Conservation (phyloP, 2,797 vertebrate genomes). For the Poecilia wingei region DNA sequence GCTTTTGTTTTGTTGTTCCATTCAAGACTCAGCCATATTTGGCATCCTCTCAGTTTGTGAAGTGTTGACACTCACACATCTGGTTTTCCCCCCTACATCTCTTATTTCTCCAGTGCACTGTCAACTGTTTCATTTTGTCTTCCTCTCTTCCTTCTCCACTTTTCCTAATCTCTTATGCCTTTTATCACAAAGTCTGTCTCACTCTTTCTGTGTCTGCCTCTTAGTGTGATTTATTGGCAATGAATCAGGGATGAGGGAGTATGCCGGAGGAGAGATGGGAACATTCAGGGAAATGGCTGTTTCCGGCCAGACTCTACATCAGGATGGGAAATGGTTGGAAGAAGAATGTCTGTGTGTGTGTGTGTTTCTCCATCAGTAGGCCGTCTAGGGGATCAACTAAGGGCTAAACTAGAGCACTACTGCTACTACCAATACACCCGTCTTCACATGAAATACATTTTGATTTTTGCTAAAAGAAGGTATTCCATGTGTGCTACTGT, state of each 20-base stretch:
- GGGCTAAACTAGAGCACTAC: not conserved
- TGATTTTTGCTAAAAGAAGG: not conserved
- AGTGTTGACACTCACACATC: constrained; percentile 46
- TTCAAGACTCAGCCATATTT: constrained; percentile 31
- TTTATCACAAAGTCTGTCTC: constrained; percentile 30
- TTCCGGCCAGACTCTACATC: constrained; percentile 78
- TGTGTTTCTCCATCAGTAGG: constrained; percentile 39
- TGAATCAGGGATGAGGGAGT: constrained; percentile 77
- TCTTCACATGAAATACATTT: constrained; percentile 37
- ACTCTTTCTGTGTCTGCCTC: constrained; percentile 40
- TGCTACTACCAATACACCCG: not conserved
- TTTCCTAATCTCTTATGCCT: constrained; percentile 39
- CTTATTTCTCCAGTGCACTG: constrained; percentile 42
- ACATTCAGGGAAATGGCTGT: constrained; percentile 78
- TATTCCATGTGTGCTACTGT: constrained; percentile 13
- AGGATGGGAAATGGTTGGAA: constrained; percentile 69
- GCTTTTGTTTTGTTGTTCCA: constrained; percentile 23
- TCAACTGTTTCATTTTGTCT: constrained; percentile 41
- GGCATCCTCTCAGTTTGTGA: constrained; percentile 19
- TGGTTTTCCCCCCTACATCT: constrained; percentile 56
- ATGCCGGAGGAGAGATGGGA: constrained; percentile 71
- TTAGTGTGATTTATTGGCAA: constrained; percentile 76
- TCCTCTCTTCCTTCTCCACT: constrained; percentile 31
- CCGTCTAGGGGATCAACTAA: constrained; percentile 41
- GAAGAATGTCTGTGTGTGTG: constrained; percentile 33